Conservation (phyloP, 2,113 vertebrate genomes). For the Lynx canadensis region DNA sequence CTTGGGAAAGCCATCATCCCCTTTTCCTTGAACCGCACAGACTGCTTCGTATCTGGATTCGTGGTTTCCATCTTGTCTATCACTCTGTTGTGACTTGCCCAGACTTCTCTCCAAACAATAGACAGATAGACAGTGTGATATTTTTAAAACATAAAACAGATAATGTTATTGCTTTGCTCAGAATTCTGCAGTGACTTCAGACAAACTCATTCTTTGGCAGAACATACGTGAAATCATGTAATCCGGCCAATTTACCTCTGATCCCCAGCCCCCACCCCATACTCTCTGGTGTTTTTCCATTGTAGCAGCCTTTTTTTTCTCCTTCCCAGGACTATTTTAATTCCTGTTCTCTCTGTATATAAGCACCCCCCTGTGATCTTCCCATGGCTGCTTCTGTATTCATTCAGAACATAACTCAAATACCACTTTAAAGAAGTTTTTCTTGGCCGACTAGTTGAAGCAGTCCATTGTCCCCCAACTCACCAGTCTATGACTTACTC, state of each 20-base stretch:
- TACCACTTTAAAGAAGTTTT: background rate
- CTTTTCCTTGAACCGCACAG: background rate
- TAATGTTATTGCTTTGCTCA: background rate
- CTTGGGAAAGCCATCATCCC: background rate
- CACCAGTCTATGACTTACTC: background rate
- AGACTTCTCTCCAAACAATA: background rate
- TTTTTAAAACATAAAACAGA: background rate
- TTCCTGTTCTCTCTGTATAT: background rate
- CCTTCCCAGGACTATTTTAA: background rate
- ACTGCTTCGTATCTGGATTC: background rate
- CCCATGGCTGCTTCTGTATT: background rate
- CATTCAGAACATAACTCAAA: background rate
- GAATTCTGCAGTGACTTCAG: background rate
- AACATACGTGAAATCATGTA: background rate
- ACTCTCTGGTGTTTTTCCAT: background rate
- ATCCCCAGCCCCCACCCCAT: rapidly evolving
- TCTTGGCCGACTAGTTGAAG: background rate
- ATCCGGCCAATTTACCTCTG: background rate
- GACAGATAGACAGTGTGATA: background rate
- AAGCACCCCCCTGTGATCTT: background rate
- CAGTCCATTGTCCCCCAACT: rapidly evolving
- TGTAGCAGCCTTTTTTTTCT: background rate
- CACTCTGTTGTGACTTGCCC: background rate
- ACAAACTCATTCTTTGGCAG: background rate
- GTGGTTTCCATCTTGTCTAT: background rate